Conservation (phyloP, 2,888 invertebrate species). For the Quadriops clusia region DNA sequence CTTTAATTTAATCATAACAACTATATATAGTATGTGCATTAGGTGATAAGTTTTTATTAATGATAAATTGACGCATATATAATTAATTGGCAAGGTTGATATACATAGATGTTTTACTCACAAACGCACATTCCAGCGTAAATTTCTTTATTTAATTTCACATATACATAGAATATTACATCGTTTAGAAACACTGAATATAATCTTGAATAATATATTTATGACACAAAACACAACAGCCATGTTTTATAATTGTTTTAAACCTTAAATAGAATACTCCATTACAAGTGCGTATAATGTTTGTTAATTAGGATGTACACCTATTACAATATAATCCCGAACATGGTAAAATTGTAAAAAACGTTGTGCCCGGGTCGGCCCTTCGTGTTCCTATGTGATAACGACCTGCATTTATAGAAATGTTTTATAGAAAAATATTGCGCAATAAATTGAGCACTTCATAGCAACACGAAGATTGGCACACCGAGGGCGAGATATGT, state of each 20-base stretch:
- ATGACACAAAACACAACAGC: constrained; percentile 35
- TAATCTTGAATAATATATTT: constrained; percentile 25
- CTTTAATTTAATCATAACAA: too few relatives aligned
- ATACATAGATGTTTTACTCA: too few relatives aligned
- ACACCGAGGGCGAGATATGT: constrained; percentile 35
- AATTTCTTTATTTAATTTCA: constrained; percentile 32
- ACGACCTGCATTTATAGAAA: constrained; percentile 38
- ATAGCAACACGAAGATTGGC: constrained; percentile 33
- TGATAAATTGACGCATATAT: too few relatives aligned
- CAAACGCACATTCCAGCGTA: too few relatives aligned
- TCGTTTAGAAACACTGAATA: constrained; percentile 30
- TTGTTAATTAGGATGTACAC: too few relatives aligned
- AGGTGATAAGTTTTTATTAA: too few relatives aligned
- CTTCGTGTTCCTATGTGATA: constrained; percentile 35
- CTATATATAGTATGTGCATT: too few relatives aligned
- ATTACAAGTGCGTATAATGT: too few relatives aligned
- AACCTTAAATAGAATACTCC: too few relatives aligned
- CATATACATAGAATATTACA: constrained; percentile 34
- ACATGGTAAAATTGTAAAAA: constrained; percentile 35
- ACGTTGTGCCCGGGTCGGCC: constrained; percentile 27
- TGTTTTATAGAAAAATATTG: constrained; percentile 35
- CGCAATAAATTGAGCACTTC: too few relatives aligned
- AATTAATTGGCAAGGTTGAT: too few relatives aligned
- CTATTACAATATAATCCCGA: too few relatives aligned
- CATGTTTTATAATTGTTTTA: constrained; percentile 21